Evolutionary conservation across 2,113 vertebrate species (phyloP).

Genomic region (Albula glossodonta): DNA sequence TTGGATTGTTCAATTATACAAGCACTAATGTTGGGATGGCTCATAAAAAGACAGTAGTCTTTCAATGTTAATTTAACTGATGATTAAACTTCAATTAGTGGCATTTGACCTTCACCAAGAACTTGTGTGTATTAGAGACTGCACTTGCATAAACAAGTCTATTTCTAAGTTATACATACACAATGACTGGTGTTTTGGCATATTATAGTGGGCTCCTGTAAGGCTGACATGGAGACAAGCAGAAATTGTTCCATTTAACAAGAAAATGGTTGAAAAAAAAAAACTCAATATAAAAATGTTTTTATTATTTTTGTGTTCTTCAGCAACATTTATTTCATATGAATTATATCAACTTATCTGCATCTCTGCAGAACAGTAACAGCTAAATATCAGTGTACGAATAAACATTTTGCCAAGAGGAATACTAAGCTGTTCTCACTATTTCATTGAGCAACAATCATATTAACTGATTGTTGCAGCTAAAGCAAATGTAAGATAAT

Average conservation of each 20-base stretch:
- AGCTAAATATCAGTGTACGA: too few relatives aligned
- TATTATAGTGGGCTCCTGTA: not conserved
- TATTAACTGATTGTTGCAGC: too few relatives aligned
- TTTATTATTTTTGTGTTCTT: too few relatives aligned
- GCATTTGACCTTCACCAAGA: constrained; percentile 39
- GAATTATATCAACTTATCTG: too few relatives aligned
- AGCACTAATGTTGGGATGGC: constrained; percentile 7
- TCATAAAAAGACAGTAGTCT: constrained; percentile 39
- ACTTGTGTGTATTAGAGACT: constrained; percentile 30
- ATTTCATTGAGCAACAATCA: too few relatives aligned
- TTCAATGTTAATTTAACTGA: constrained; percentile 46
- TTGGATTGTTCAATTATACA: constrained; percentile 4
- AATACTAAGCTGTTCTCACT: too few relatives aligned
- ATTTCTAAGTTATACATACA: not conserved
- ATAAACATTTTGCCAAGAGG: too few relatives aligned
- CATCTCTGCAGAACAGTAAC: too few relatives aligned
- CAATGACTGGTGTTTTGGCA: not conserved
- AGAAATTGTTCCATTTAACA: constrained; percentile 43
- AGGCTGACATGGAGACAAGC: not conserved
- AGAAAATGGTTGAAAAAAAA: not conserved
- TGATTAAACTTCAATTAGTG: constrained; percentile 51
- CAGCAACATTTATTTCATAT: too few relatives aligned
- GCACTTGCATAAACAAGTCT: constrained; percentile 11
- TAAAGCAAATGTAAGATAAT: too few relatives aligned
- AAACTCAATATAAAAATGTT: not conserved